A percentile compares a stretch with the other conserved stretches of the same genome.
These are phyloP conservation scores for Heliconius hortense DNA, from an alignment of 2,888 invertebrate genomes.

Conservation along the genomic window DNA sequence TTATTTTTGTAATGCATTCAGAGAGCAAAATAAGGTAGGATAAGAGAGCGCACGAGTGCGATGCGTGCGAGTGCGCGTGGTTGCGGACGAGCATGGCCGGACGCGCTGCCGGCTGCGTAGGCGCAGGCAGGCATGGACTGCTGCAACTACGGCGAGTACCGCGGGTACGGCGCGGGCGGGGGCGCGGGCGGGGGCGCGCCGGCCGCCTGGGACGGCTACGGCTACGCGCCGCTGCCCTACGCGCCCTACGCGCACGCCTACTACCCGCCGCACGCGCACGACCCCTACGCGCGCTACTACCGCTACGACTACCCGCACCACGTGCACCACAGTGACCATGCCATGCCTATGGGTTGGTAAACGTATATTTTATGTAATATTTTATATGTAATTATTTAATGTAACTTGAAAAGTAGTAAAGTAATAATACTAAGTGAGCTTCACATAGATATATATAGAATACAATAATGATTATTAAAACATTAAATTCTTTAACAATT, in stretches of 20 bases:
- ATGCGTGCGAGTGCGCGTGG: conserved; percentile 60
- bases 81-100: conserved; percentile 60
- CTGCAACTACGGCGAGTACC: conserved; percentile 79
- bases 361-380: conserved; percentile 47
- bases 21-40: conserved; percentile 35
- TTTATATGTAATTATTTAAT: conserved; percentile 10
- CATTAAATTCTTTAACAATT: background rate
- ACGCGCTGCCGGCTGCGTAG: conserved; percentile 67
- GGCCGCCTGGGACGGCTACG: conserved; percentile 63
- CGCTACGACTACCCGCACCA: conserved; percentile 75
- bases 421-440: background rate
- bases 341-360: conserved; percentile 71
- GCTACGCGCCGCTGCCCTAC: conserved; percentile 60
- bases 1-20: conserved; percentile 38
- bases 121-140: conserved; percentile 69
- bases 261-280: conserved; percentile 60
- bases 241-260: conserved; percentile 56
- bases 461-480: background rate
- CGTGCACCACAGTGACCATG: conserved; percentile 71
- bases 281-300: conserved; percentile 75
- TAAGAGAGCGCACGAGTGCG: conserved; percentile 48
- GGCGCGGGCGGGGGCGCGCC: conserved; percentile 48
- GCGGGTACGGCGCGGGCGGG: conserved; percentile 56
- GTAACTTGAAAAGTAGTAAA: background rate
- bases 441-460: background rate